Evolutionary conservation across 2,888 invertebrate species (phyloP).

Genomic region (Brachynemurus nebulosus): DNA sequence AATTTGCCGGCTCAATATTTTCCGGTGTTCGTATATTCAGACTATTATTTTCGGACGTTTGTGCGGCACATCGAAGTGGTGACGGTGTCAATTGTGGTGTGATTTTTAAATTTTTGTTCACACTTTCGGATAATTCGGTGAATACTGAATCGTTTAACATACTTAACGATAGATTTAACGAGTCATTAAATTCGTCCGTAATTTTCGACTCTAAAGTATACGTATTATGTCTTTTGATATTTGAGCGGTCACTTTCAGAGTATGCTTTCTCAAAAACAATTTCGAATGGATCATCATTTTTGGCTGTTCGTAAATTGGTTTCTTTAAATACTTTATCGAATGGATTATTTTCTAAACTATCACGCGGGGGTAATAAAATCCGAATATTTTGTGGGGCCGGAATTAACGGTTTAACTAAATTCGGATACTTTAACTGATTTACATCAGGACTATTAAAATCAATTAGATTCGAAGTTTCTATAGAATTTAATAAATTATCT

Average conservation of each 20-base stretch:
- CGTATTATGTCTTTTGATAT: too few relatives aligned
- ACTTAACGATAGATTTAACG: neutral
- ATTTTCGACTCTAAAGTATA: too few relatives aligned
- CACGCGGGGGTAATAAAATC: neutral
- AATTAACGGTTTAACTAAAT: neutral
- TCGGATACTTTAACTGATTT: too few relatives aligned
- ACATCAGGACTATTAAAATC: slow-evolving; percentile 4
- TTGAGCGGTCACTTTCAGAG: too few relatives aligned
- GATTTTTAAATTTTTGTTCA: neutral
- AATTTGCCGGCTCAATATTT: neutral
- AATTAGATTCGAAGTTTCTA: too few relatives aligned
- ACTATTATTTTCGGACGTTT: too few relatives aligned
- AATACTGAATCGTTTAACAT: neutral
- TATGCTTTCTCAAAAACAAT: neutral
- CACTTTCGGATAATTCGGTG: neutral
- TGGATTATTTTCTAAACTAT: slow-evolving; percentile 5
- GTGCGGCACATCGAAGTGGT: neutral
- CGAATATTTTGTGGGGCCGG: neutral
- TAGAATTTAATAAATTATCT: too few relatives aligned
- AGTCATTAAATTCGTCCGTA: neutral
- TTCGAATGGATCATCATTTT: slow-evolving; percentile 6
- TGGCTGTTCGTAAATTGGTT: neutral
- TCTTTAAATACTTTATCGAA: slow-evolving; percentile 4
- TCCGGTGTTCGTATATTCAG: too few relatives aligned
- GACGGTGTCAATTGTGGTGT: neutral